phyloP scores from a whole-genome alignment of 2,888 invertebrate genomes.

The Tipula helvola region DNA sequence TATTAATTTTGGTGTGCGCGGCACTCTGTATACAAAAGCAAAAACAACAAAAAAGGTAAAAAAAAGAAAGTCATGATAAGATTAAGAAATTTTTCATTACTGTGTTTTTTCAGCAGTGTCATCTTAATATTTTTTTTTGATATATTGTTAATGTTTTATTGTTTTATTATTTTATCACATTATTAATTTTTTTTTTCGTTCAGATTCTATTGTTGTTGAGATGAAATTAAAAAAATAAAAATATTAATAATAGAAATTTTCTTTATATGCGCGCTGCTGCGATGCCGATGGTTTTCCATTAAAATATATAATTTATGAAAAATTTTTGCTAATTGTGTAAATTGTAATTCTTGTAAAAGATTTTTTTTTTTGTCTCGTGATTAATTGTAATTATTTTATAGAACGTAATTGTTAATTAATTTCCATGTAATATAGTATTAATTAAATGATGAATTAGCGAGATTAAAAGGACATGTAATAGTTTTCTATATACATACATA shows the following conservation, averaged over 20 bases:
- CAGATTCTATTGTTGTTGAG: neutral
- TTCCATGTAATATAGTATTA: neutral
- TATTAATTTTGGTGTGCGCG: neutral
- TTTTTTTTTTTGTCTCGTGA: neutral
- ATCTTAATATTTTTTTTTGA: neutral
- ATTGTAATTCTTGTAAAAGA: neutral
- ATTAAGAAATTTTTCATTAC: conserved; percentile 4
- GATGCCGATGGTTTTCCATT: neutral
- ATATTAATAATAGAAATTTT: neutral
- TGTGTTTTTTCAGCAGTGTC: neutral
- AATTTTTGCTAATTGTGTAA: neutral
- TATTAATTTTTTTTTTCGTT: neutral
- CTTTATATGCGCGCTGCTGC: neutral
- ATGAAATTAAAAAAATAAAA: neutral
- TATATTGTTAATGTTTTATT: neutral
- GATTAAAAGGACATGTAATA: neutral
- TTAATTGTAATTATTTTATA: neutral
- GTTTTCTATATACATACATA: neutral
- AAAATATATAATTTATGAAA: neutral
- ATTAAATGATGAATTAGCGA: neutral
- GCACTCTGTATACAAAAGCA: neutral
- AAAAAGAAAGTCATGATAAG: neutral
- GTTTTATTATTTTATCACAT: neutral
- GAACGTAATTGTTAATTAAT: neutral
- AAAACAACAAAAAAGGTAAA: neutral